phyloP scores from a whole-genome alignment of 2,797 vertebrate species.

The Garrulus glandarius region DNA sequence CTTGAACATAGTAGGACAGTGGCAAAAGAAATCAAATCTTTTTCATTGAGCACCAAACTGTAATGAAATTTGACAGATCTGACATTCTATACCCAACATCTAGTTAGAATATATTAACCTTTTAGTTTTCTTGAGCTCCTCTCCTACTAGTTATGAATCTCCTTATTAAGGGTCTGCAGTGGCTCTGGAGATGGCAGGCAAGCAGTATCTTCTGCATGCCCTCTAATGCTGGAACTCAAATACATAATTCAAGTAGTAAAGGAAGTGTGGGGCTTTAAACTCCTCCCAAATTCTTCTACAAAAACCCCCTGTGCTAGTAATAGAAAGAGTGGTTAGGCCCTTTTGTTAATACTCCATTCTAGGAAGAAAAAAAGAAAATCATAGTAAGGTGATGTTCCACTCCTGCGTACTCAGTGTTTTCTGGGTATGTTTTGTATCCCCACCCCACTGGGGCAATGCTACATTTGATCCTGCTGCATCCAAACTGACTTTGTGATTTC shows the following conservation, averaged over 20 bases:
- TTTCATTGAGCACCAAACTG: slow-evolving; percentile 83
- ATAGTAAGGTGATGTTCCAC: not conserved
- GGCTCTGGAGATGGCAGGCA: not conserved
- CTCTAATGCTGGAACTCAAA: not conserved
- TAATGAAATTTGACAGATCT: slow-evolving; percentile 87
- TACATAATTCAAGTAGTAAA: not conserved
- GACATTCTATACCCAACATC: slow-evolving; percentile 85
- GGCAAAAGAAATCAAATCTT: slow-evolving; percentile 84
- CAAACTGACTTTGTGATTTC: not conserved
- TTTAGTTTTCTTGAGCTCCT: slow-evolving; percentile 77
- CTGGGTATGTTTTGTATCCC: accelerated
- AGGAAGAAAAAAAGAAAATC: not conserved
- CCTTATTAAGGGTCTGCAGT: slow-evolving; percentile 53
- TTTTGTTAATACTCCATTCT: not conserved
- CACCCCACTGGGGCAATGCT: not conserved
- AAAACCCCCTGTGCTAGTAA: not conserved
- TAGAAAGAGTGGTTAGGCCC: not conserved
- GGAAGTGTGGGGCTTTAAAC: not conserved
- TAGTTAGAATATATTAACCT: slow-evolving; percentile 89
- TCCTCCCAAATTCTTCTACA: not conserved
- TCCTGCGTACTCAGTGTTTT: not conserved
- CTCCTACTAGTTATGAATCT: slow-evolving; percentile 65
- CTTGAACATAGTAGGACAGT: slow-evolving; percentile 86
- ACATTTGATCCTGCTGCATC: not conserved
- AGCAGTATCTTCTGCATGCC: not conserved